Evolutionary conservation across 2,113 vertebrate species (phyloP).

Genomic region (Acanthochromis polyacanthus): DNA sequence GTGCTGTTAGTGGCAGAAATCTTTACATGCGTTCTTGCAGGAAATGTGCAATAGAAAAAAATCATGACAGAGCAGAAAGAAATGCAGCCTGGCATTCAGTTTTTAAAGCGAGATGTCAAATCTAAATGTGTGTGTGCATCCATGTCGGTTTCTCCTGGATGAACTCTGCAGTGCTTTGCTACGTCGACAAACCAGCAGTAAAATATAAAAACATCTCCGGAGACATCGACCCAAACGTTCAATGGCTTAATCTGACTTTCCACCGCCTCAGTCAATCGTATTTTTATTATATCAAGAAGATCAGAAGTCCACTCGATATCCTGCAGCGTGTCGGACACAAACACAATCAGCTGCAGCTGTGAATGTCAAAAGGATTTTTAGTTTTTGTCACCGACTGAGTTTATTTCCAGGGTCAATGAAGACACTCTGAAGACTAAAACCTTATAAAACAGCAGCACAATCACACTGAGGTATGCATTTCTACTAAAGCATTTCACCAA

Average conservation of each 20-base stretch:
- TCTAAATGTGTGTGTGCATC: neutral
- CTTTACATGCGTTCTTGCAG: slow-evolving; percentile 42
- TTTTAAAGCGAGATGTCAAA: slow-evolving; percentile 7
- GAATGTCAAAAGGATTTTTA: slow-evolving; percentile 1
- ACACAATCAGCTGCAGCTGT: slow-evolving; percentile 6
- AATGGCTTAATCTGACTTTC: neutral
- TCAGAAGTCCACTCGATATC: slow-evolving; percentile 3
- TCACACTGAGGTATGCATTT: too few species aligned
- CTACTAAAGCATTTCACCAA: too few species aligned
- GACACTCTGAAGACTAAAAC: neutral
- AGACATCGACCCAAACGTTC: slow-evolving; percentile 1
- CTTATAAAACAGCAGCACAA: too few species aligned
- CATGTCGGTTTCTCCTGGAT: slow-evolving; percentile 18
- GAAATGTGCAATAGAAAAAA: slow-evolving; percentile 51
- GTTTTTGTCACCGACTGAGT: neutral
- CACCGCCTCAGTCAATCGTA: slow-evolving; percentile 2
- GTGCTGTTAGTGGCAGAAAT: slow-evolving; percentile 34
- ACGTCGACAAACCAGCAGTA: neutral
- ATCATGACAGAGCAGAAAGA: slow-evolving; percentile 54
- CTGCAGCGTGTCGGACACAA: neutral
- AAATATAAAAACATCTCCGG: neutral
- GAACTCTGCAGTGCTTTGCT: slow-evolving; percentile 12
- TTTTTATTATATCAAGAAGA: slow-evolving; percentile 6
- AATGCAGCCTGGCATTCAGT: slow-evolving; percentile 34
- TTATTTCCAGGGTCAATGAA: neutral